phyloP scores from a whole-genome alignment of 2,113 vertebrate species.

The Etheostoma cragini region DNA sequence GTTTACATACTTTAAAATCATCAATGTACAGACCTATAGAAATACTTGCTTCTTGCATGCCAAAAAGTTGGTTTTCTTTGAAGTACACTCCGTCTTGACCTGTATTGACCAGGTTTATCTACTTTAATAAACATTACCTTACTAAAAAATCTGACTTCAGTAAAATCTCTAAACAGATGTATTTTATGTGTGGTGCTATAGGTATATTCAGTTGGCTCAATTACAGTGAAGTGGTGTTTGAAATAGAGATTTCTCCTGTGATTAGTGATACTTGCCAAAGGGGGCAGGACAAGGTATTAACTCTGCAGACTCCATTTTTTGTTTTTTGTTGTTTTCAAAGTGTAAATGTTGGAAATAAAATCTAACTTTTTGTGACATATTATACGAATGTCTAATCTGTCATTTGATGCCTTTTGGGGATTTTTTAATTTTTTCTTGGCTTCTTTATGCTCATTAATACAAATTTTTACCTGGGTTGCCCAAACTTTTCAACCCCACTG shows the following conservation, averaged over 20 bases:
- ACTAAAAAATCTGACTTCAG: slow-evolving; percentile 33
- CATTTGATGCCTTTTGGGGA: too few relatives aligned
- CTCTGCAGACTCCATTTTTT: too few relatives aligned
- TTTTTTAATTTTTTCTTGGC: too few relatives aligned
- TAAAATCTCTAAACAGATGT: slow-evolving; percentile 26
- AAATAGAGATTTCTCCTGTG: slow-evolving; percentile 40
- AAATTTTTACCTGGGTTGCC: too few relatives aligned
- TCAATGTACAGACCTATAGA: slow-evolving; percentile 9
- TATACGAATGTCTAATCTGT: too few relatives aligned
- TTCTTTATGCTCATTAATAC: too few relatives aligned
- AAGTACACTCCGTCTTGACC: slow-evolving; percentile 27
- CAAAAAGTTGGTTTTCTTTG: slow-evolving; percentile 14
- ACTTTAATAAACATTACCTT: not conserved
- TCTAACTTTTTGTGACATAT: too few relatives aligned
- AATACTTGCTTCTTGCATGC: not conserved
- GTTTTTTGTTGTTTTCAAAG: too few relatives aligned
- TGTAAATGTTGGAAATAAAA: too few relatives aligned
- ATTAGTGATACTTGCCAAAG: too few relatives aligned
- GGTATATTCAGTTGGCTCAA: slow-evolving; percentile 40
- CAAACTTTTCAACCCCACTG: too few relatives aligned
- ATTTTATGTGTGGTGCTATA: not conserved
- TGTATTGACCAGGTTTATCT: not conserved
- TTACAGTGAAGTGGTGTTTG: slow-evolving; percentile 35
- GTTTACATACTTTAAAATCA: not conserved
- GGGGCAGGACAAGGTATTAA: too few relatives aligned